Conservation (phyloP, 2,797 vertebrate species). For the Phoeniculus purpureus region DNA sequence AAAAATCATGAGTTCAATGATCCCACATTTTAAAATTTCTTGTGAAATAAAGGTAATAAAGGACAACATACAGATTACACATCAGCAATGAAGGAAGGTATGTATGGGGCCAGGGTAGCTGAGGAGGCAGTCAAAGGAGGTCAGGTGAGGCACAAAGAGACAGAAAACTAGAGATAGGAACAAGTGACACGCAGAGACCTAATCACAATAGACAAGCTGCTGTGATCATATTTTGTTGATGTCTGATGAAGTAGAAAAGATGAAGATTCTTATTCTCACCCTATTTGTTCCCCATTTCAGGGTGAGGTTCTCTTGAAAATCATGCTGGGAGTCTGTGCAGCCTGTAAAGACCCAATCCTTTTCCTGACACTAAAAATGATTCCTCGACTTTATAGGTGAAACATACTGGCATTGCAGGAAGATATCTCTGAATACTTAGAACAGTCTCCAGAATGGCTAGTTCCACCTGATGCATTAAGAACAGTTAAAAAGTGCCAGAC, state of each 20-base stretch:
- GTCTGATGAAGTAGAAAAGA: not conserved
- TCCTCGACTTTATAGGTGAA: not conserved
- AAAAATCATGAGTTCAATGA: not conserved
- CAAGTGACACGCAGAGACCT: not conserved
- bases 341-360: not conserved
- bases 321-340: not conserved
- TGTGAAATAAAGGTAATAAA: not conserved
- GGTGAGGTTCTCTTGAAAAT: not conserved
- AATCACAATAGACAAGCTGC: not conserved
- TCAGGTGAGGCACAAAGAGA: not conserved
- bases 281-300: not conserved
- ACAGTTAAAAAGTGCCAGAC: not conserved
- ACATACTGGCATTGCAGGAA: not conserved
- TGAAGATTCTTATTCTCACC: not conserved
- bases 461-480: not conserved
- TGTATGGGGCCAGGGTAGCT: rapidly evolving
- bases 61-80: not conserved
- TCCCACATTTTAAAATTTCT: not conserved
- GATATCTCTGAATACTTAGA: not conserved
- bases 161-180: not conserved
- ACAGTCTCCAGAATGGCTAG: not conserved
- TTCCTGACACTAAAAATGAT: not conserved
- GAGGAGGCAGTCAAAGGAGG: not conserved
- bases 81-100: not conserved
- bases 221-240: not conserved